These are phyloP conservation scores for Lepidostoma basale DNA, from an alignment of 1,140 invertebrate genomes.

Conservation along the genomic window DNA sequence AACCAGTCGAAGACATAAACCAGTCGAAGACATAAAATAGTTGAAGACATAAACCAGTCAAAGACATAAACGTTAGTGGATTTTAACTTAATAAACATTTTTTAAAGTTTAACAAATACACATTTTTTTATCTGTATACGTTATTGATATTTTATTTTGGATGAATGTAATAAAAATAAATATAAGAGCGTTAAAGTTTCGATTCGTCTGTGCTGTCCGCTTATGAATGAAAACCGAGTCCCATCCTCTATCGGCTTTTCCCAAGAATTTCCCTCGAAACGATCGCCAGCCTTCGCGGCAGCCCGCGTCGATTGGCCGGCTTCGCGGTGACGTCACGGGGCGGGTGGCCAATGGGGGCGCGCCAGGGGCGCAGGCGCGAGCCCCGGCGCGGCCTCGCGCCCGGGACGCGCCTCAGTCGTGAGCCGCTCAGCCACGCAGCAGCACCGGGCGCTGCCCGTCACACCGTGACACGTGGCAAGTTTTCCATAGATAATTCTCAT, in stretches of 20 bases:
- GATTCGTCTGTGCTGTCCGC: no score
- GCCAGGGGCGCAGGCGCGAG: slow-evolving; percentile 45
- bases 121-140: no score
- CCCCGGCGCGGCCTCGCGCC: slow-evolving; percentile 45
- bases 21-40: no score
- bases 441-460: slow-evolving; percentile 16
- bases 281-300: slow-evolving; percentile 23
- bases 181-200: no score
- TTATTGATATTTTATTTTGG: no score
- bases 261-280: background rate
- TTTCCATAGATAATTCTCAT: slow-evolving; percentile 10
- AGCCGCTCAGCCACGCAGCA: slow-evolving; percentile 21
- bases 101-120: no score
- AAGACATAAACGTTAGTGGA: no score
- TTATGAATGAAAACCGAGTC: slow-evolving; percentile 19
- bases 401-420: slow-evolving; percentile 44
- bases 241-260: background rate
- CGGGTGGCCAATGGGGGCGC: slow-evolving; percentile 37
- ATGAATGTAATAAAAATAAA: no score
- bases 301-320: slow-evolving; percentile 48
- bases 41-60: no score
- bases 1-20: no score
- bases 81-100: no score
- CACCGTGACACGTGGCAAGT: slow-evolving; percentile 15
- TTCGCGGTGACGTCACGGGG: slow-evolving; percentile 45